phyloP scores from a whole-genome alignment of 1,140 invertebrate genomes.

The Drosophila mojavensis region DNA sequence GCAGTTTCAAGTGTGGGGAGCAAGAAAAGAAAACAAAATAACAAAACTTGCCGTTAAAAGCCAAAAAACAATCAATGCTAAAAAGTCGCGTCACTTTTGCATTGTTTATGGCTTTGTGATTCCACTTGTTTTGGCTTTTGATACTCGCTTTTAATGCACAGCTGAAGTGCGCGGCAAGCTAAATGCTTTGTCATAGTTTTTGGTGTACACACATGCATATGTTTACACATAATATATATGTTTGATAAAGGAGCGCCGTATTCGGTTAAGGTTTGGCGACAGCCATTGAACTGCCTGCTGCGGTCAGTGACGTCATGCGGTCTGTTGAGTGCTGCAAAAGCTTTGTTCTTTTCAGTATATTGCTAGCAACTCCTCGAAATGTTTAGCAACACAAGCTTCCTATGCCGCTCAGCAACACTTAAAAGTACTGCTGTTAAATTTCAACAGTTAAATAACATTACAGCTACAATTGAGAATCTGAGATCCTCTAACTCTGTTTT shows the following conservation, averaged over 20 bases:
- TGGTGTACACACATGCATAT: neutral
- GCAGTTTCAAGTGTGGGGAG: neutral
- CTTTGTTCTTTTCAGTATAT: neutral
- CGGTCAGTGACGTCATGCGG: slow-evolving; percentile 42
- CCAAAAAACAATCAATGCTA: slow-evolving; percentile 43
- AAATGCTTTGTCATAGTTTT: slow-evolving; percentile 34
- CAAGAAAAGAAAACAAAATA: slow-evolving; percentile 1
- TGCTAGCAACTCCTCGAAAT: slow-evolving; percentile 1
- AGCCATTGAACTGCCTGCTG: slow-evolving; percentile 39
- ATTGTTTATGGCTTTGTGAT: slow-evolving; percentile 33
- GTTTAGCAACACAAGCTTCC: neutral
- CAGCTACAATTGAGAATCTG: too few relatives aligned
- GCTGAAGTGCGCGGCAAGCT: slow-evolving; percentile 26
- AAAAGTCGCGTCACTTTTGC: slow-evolving; percentile 34
- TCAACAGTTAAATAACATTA: too few relatives aligned
- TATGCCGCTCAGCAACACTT: too few relatives aligned
- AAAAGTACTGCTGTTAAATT: too few relatives aligned
- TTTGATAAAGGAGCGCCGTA: neutral
- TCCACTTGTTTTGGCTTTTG: slow-evolving; percentile 26
- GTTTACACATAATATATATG: neutral
- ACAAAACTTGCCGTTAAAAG: slow-evolving; percentile 27
- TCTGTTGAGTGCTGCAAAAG: slow-evolving; percentile 8
- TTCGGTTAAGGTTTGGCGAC: neutral
- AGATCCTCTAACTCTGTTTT: too few relatives aligned
- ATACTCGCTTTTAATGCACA: slow-evolving; percentile 29